A percentile compares a stretch with the other conserved stretches of the same genome.
phyloP scores from a whole-genome alignment of 2,888 invertebrate species.

The Hofmannophila pseudospretella region DNA sequence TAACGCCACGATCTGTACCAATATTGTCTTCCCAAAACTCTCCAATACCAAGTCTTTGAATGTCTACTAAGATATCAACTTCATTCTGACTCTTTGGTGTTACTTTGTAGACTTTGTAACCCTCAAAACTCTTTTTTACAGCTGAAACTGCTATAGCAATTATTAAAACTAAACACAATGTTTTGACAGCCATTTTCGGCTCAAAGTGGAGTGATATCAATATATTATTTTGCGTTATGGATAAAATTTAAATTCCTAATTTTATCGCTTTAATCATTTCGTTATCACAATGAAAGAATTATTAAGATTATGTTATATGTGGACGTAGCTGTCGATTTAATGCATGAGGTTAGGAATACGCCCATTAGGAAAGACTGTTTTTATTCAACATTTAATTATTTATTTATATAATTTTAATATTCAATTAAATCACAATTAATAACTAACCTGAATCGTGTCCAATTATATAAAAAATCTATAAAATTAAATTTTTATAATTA shows the following conservation, averaged over 20 bases:
- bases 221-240: neutral
- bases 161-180: constrained; percentile 20
- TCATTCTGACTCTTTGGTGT: constrained; percentile 65
- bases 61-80: constrained; percentile 54
- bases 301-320: too few species aligned
- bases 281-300: neutral
- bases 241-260: neutral
- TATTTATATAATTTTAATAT: too few species aligned
- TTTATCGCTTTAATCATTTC: neutral
- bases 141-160: constrained; percentile 18
- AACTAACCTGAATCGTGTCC: too few species aligned
- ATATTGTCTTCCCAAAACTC: constrained; percentile 56
- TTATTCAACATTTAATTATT: too few species aligned
- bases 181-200: constrained; percentile 27
- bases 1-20: constrained; percentile 43
- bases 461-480: too few species aligned
- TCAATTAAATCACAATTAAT: too few species aligned
- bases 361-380: too few species aligned
- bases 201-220: too few species aligned
- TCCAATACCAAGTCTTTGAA: constrained; percentile 51
- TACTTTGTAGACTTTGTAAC: constrained; percentile 78
- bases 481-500: too few species aligned
- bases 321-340: too few species aligned
- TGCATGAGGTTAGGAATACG: too few species aligned
- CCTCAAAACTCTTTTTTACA: constrained; percentile 58